These are phyloP conservation scores for Psittacula derbiana DNA, from an alignment of 2,797 vertebrate genomes.

Conservation along the genomic window DNA sequence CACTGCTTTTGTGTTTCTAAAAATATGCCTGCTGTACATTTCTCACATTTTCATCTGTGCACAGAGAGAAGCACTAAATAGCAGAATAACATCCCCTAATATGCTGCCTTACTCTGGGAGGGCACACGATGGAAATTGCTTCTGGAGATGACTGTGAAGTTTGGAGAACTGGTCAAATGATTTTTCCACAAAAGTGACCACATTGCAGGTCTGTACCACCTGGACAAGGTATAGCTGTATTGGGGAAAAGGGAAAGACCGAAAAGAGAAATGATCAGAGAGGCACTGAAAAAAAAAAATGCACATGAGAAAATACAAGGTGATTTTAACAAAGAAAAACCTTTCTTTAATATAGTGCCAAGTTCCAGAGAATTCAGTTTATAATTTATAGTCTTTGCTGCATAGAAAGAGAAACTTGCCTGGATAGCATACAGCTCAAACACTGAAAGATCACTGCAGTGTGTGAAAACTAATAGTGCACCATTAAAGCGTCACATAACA, in stretches of 20 bases:
- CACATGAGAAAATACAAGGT: not conserved
- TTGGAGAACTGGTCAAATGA: slow-evolving; percentile 81
- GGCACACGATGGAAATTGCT: slow-evolving; percentile 76
- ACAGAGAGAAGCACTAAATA: slow-evolving; percentile 11
- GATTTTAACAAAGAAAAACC: slow-evolving; percentile 32
- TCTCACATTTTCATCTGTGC: not conserved
- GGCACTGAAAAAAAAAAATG: not conserved
- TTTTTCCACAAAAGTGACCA: slow-evolving; percentile 79
- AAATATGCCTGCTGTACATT: not conserved
- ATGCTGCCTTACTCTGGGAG: slow-evolving; percentile 83
- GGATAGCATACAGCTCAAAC: slow-evolving; percentile 10
- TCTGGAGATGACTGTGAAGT: slow-evolving; percentile 85
- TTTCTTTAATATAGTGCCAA: slow-evolving; percentile 30
- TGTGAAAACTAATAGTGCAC: slow-evolving; percentile 36
- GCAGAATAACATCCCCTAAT: not conserved
- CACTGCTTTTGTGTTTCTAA: slow-evolving; percentile 23
- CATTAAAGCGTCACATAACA: slow-evolving; percentile 35
- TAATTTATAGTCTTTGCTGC: slow-evolving; percentile 1
- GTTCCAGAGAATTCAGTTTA: slow-evolving; percentile 1
- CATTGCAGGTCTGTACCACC: slow-evolving; percentile 74
- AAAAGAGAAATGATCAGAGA: not conserved
- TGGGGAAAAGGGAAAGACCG: not conserved
- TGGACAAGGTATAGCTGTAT: slow-evolving; percentile 78
- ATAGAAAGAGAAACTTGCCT: slow-evolving; percentile 10
- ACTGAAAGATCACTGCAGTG: slow-evolving; percentile 31